A percentile compares a stretch with the other conserved stretches of the same genome.
Conservation (phyloP, 2,888 invertebrate species). For the Pycnomerus fuliginosus region DNA sequence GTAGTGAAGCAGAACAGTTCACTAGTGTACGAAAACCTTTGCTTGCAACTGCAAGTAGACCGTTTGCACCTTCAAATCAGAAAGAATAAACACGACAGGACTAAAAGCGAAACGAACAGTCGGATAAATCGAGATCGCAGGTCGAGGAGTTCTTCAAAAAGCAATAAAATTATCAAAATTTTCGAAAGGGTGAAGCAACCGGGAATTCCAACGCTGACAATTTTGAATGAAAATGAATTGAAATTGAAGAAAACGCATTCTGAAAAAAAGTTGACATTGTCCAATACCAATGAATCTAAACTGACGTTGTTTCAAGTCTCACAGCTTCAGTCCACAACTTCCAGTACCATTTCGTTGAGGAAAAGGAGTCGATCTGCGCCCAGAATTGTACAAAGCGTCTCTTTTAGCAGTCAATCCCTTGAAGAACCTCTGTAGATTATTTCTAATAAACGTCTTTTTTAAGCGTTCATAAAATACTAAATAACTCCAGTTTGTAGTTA, state of each 20-base stretch:
- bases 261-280: slow-evolving; percentile 16
- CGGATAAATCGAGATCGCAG: slow-evolving; percentile 35
- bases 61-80: slow-evolving; percentile 40
- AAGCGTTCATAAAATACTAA: too few relatives aligned
- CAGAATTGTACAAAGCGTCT: too few relatives aligned
- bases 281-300: slow-evolving; percentile 29
- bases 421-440: too few relatives aligned
- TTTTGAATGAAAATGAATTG: slow-evolving; percentile 28
- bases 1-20: slow-evolving; percentile 50
- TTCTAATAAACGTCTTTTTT: too few relatives aligned
- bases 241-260: slow-evolving; percentile 3
- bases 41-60: slow-evolving; percentile 48
- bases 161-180: slow-evolving; percentile 34
- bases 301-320: slow-evolving; percentile 37
- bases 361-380: slow-evolving; percentile 29
- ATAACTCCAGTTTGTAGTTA: too few relatives aligned
- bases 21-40: slow-evolving; percentile 50
- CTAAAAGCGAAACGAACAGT: slow-evolving; percentile 42
- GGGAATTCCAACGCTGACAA: slow-evolving; percentile 36
- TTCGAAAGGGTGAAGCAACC: slow-evolving; percentile 34
- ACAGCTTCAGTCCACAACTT: slow-evolving; percentile 25
- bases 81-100: slow-evolving; percentile 36
- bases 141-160: slow-evolving; percentile 7
- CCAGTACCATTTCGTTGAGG: slow-evolving; percentile 15
- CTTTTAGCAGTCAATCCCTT: too few relatives aligned